Percentiles rank a stretch among this genome's conserved stretches.
Conservation (phyloP, 2,888 invertebrate species). For the Cordylochernes scorpioides region DNA sequence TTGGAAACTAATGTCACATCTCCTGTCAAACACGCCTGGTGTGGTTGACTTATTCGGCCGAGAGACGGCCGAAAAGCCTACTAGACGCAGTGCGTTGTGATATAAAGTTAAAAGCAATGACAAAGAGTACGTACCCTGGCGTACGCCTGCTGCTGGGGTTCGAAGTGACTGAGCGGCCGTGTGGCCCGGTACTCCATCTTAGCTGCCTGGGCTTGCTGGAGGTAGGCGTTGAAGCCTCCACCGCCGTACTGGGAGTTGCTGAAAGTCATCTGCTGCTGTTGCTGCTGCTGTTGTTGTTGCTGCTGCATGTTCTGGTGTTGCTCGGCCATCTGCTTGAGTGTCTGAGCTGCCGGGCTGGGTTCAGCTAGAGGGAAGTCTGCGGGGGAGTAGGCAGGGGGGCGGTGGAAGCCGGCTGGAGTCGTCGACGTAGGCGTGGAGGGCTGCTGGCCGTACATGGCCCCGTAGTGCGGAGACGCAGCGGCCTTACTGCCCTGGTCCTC, state of each 20-base stretch:
- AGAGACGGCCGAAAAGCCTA: too few species aligned
- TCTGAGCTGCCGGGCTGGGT: slow-evolving; percentile 64
- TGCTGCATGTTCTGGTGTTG: slow-evolving; percentile 53
- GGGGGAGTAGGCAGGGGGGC: slow-evolving; percentile 3
- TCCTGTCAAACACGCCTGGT: too few species aligned
- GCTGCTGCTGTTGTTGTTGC: slow-evolving; percentile 14
- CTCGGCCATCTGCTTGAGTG: slow-evolving; percentile 84
- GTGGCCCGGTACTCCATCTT: slow-evolving; percentile 18
- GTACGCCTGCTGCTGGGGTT: too few species aligned
- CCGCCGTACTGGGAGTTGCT: too few species aligned
- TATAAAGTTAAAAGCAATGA: too few species aligned
- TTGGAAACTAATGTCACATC: too few species aligned
- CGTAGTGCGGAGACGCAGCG: not conserved
- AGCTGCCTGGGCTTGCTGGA: too few species aligned
- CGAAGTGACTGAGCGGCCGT: slow-evolving; percentile 20
- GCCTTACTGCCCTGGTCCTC: slow-evolving; percentile 6
- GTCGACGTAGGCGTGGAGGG: slow-evolving; percentile 15
- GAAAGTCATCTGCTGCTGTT: too few species aligned
- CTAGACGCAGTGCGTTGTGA: too few species aligned
- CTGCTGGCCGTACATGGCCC: not conserved
- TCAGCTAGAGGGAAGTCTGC: slow-evolving; percentile 13
- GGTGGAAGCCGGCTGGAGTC: slow-evolving; percentile 2
- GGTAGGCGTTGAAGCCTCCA: too few species aligned
- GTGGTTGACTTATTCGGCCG: too few species aligned
- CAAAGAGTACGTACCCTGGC: too few species aligned